Evolutionary conservation across 2,888 invertebrate genomes (phyloP).

Genomic region (Cistogaster globosa): DNA sequence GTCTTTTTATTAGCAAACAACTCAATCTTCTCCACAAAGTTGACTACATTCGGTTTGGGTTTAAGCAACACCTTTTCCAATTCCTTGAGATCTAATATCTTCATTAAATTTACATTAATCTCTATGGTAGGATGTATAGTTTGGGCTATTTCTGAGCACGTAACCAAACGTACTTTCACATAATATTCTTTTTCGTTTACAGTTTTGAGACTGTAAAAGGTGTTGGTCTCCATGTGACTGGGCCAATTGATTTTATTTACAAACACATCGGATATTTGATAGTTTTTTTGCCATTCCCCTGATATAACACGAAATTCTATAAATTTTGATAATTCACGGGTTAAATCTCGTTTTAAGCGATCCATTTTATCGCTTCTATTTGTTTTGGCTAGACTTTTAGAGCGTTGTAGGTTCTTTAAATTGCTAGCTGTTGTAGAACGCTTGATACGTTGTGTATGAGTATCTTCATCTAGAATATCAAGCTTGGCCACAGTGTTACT

Average conservation of each 20-base stretch:
- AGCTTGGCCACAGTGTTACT: constrained; percentile 77
- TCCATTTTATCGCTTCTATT: constrained; percentile 80
- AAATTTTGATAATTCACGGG: constrained; percentile 78
- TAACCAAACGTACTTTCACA: constrained; percentile 75
- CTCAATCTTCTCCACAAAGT: constrained; percentile 83
- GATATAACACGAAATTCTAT: constrained; percentile 82
- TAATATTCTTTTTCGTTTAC: constrained; percentile 79
- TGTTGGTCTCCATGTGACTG: constrained; percentile 80
- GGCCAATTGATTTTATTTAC: constrained; percentile 81
- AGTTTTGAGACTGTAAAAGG: constrained; percentile 79
- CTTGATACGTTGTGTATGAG: constrained; percentile 62
- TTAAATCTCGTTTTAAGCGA: constrained; percentile 80
- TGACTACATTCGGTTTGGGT: constrained; percentile 80
- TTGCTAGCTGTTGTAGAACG: constrained; percentile 79
- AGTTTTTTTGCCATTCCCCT: constrained; percentile 79
- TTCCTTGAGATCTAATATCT: constrained; percentile 79
- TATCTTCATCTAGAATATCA: constrained; percentile 28
- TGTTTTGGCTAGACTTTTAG: constrained; percentile 72
- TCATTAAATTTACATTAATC: constrained; percentile 81
- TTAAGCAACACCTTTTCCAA: constrained; percentile 80
- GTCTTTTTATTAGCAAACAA: constrained; percentile 81
- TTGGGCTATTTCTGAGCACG: constrained; percentile 72
- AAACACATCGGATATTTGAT: constrained; percentile 82
- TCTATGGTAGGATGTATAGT: constrained; percentile 81
- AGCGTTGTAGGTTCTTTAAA: constrained; percentile 75